A percentile compares a stretch with the other conserved stretches of the same genome.
These are phyloP conservation scores for Gastrophryne carolinensis DNA, from an alignment of 2,797 vertebrate species.

Conservation along the genomic window DNA sequence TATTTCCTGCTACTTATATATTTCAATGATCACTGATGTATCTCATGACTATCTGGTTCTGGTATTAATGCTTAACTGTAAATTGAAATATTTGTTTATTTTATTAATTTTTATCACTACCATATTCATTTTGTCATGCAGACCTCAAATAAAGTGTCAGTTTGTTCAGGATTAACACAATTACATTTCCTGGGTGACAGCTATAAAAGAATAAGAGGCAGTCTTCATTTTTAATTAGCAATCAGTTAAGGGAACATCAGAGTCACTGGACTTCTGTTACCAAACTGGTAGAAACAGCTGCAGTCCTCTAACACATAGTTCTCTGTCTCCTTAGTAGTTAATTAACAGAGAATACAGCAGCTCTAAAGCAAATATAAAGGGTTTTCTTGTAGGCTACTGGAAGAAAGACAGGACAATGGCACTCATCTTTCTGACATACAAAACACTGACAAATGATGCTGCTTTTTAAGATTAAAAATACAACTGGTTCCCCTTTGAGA, in stretches of 20 bases:
- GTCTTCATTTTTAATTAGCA: constrained; percentile 81
- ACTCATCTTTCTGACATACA: too few species aligned
- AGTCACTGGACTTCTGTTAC: constrained; percentile 73
- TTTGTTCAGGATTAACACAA: constrained; percentile 55
- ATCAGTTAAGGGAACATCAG: constrained; percentile 73
- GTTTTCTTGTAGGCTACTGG: constrained; percentile 70
- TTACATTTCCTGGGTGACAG: constrained; percentile 56
- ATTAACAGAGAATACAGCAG: constrained; percentile 83
- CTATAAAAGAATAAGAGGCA: constrained; percentile 76
- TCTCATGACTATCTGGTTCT: too few species aligned
- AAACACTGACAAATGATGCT: too few species aligned
- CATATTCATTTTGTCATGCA: too few species aligned
- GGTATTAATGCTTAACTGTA: too few species aligned
- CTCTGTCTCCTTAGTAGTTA: constrained; percentile 81
- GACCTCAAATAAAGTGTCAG: constrained; percentile 55
- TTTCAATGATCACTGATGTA: too few species aligned
- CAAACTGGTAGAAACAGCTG: constrained; percentile 70
- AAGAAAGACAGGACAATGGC: constrained; percentile 69
- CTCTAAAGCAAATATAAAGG: constrained; percentile 60
- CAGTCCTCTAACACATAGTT: constrained; percentile 69
- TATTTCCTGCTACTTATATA: too few species aligned
- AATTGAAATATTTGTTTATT: too few species aligned
- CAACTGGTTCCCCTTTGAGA: too few species aligned
- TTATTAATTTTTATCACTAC: too few species aligned
- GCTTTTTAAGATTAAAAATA: too few species aligned